A percentile compares a stretch with the other conserved stretches of the same genome.
Evolutionary conservation across 2,797 vertebrate genomes (phyloP).

Genomic region (Diceros bicornis): DNA sequence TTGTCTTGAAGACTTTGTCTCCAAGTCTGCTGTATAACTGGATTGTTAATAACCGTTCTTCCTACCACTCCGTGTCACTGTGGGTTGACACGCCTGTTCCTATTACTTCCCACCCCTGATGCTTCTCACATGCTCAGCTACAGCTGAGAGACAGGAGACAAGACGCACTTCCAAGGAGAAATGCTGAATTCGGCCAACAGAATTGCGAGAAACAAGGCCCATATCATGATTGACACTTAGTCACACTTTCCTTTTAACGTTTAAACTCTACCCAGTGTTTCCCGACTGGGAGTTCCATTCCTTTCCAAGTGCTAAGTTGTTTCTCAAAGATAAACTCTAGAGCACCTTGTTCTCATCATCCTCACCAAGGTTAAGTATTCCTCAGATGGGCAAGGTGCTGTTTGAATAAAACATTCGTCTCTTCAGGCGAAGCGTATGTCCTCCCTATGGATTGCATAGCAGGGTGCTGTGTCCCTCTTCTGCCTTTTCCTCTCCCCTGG

Average conservation of each 20-base stretch:
- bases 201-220: neutral
- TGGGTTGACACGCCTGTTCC: neutral
- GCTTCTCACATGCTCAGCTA: neutral
- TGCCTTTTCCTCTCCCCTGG: neutral
- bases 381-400: neutral
- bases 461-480: neutral
- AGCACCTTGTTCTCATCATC: neutral
- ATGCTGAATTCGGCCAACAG: constrained; percentile 7
- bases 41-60: neutral
- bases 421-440: neutral
- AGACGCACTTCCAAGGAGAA: neutral
- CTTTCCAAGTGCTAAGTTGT: constrained; percentile 33
- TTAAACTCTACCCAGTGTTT: constrained; percentile 16
- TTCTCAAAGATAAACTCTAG: neutral
- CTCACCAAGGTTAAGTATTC: neutral
- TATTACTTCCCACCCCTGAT: neutral
- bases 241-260: constrained; percentile 24
- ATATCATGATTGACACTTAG: neutral
- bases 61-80: neutral
- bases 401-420: neutral
- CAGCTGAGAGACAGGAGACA: neutral
- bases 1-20: neutral
- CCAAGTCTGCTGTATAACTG: neutral
- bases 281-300: neutral
- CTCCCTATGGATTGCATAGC: neutral